Evolutionary conservation across 2,888 invertebrate species (phyloP), one percentile per base, ranked within the genome.

Genomic region (Spodoptera littoralis): DNA sequence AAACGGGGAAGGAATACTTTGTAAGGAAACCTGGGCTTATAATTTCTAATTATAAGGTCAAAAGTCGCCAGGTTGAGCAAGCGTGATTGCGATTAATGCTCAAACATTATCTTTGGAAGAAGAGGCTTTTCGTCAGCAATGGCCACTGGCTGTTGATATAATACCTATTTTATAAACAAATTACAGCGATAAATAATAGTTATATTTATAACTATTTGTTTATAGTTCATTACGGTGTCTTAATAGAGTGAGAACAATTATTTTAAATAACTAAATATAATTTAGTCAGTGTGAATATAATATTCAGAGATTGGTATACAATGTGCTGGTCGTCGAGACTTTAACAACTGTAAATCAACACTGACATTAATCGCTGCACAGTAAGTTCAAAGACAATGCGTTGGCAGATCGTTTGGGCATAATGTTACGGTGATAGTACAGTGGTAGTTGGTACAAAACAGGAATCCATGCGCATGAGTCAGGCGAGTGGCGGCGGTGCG

Each of bases 371-470:
- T 91, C 86, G 85, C 81, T 77, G 82, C 85, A 90, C 90, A 90
- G 88, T 92, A 88, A 92, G 91, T 90, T 90, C 89, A 91, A 91
- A 92, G 91, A 92, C 92, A 93, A 92, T 92, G 93, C 92, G 92
- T 92, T 92, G 91, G 92, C 90, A 90, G 92, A 91, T 90, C 88
- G 88, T 92, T 92, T 92, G 91, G 90, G 89, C 88, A 92, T 91
- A 92, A 89, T 90, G 85, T 88, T 89, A 83, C 84, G 81, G 83
- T 84, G 88, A 86, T 89, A 89, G 87, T 90, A 85, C 84, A 81
- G 74, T 79, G 76, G 83, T 84, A 73, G 80, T 79, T 77, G 81
- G 86, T 87, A 87, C 85, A 81, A 84, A 86, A 85, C 92, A 86
- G 87, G 90, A 93, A 90, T 93, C 92, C 92, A 86, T 77, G 86